Base-by-base conservation (phyloP, 2,113 vertebrate species). In the Carettochelys insculpta region DNA sequence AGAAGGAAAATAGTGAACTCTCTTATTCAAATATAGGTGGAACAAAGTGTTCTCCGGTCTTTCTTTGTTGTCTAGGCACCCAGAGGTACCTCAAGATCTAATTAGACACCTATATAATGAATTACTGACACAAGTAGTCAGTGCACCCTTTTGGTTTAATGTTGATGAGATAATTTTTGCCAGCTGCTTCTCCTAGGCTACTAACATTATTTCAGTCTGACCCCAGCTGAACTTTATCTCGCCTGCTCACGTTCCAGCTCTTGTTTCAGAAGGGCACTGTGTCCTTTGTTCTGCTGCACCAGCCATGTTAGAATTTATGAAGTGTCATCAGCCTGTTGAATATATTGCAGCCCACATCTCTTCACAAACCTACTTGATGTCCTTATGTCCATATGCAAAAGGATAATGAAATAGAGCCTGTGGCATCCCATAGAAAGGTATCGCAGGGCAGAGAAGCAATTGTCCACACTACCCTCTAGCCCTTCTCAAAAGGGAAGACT, bases 371-470 rank as follows among this genome's bases (percentile, higher is more conserved):
- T 19, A 65, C 50, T 90, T 48, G 52, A 71, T 5, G 16, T 3
- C 38, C 22, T 68, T 58, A 6, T 0, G 0, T 25, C 38, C 41
- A 3, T 58, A 47, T 47, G 19, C 20, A 65, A 17, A 8, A 50
- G 24, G 41, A 20, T 48, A 27, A 50, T 41, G 11, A 5, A 45
- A 25, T 8, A 3, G 68, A 43, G n/a, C 68, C 20, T 2, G 71
- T 52, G 16, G 8, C 56, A 50, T 50, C 41, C n/a, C 52, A 48
- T 6, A 0, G 0, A 29, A 8, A 1, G 0, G 31, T 73, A 80
- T 86, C 89, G 80, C 0, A 0, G 50, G 47, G 11, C 77, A 65
- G 47, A 83, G 41, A 3, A 80, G 51, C 8, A 11, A 76, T 3
- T 38, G 12, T 20, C 25, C 24, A 43, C 73, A 9, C 73, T 75